A percentile compares a stretch with the other conserved stretches of the same genome.
phyloP scores from a whole-genome alignment of 2,888 invertebrate species.

The Calephelis perditalis region DNA sequence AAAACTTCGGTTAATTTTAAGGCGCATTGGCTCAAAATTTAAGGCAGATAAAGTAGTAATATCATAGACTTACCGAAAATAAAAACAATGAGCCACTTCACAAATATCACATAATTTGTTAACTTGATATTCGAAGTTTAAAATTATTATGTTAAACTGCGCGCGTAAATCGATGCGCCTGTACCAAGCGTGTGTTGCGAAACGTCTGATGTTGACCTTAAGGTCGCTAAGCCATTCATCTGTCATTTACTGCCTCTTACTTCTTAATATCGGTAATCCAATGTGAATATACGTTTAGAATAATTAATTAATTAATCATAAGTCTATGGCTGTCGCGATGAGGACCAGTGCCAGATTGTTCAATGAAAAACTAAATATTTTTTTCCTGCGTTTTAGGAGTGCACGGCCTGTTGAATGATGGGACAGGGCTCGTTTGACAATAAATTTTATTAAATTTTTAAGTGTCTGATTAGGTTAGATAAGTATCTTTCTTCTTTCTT shows the following conservation, averaged over 20 bases:
- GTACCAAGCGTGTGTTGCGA: slow-evolving; percentile 12
- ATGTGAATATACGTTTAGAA: slow-evolving; percentile 17
- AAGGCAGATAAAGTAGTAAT: too few species aligned
- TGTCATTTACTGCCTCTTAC: slow-evolving; percentile 18
- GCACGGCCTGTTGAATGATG: neutral
- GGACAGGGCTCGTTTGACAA: too few species aligned
- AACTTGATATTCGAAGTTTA: neutral
- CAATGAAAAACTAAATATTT: too few species aligned
- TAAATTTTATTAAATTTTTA: too few species aligned
- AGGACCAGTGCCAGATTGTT: neutral
- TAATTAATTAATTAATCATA: slow-evolving; percentile 13
- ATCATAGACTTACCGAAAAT: neutral
- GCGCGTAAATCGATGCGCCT: slow-evolving; percentile 8
- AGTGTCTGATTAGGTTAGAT: too few species aligned
- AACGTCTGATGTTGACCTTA: slow-evolving; percentile 16
- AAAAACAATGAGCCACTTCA: slow-evolving; percentile 1
- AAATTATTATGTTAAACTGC: slow-evolving; percentile 4
- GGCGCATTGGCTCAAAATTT: too few species aligned
- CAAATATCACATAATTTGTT: neutral
- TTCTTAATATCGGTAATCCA: slow-evolving; percentile 13
- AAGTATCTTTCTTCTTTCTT: too few species aligned
- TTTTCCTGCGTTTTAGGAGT: neutral
- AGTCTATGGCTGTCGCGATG: neutral
- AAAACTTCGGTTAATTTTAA: too few species aligned
- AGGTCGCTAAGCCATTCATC: slow-evolving; percentile 16